Base-by-base conservation (phyloP, 2,888 invertebrate genomes). In the Catonia carolina region DNA sequence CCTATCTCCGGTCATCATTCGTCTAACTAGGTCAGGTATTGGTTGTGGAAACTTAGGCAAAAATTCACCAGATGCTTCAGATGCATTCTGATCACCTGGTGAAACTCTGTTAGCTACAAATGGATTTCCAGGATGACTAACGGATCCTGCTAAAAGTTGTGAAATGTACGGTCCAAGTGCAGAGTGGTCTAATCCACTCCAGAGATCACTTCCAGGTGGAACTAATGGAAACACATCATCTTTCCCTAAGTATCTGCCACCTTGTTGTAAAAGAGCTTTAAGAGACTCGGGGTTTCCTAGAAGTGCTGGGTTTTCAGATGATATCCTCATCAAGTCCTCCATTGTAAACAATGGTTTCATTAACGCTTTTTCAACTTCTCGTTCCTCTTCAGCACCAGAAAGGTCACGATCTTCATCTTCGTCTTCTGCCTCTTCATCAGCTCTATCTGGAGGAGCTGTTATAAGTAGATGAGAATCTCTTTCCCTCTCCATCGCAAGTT, bases 401-500 rank as follows among this genome's bases (percentile, higher is more conserved):
- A 70, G 62, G 45, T 73, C 76, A 62, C 78, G 77, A 53, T 77
- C 77, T 59, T 76, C 76, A 55, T 77, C 75, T 33, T 72, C 67
- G 37, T 64, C 63, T 41, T 63, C 64, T 39, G 54, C 63, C 23
- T 60, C 55, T 20, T 56, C 61, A 2, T 56, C 60, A 63, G 62
- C 54, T 62, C 60, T 20, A 49, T 37, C 37, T 33, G 71, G 64
- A 69, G 67, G 54, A 69, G 67, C 58, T 68, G 70, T 64, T 67
- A 71, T 54, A 1, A 63, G 60, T 58, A 79, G 70, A 76, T 84
- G 72, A 72, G 78, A 80, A 69, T 86, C 85, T 65, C 83, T 78
- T 69, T 82, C 82, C 51, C 81, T 78, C 67, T 88, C 88, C 74
- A 84, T 76, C 56, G 83, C 79, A 69, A 89, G 77, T 73, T 91